Conservation (phyloP, 2,797 vertebrate species). For the Megalops cyprinoides region DNA sequence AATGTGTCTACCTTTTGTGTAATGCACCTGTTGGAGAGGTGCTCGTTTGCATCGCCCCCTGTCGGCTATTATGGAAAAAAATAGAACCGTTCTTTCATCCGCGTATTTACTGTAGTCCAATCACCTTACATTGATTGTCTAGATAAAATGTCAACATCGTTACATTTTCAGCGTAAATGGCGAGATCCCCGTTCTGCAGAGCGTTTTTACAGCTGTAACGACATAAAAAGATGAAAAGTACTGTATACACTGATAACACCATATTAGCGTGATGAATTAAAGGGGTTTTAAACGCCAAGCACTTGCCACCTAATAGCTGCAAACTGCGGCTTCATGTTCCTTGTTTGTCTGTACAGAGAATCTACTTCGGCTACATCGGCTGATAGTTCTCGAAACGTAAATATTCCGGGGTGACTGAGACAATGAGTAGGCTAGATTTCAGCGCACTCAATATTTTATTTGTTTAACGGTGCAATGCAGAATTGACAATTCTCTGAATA, state of each 20-base stretch:
- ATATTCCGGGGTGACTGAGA: neutral
- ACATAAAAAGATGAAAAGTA: neutral
- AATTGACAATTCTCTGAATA: neutral
- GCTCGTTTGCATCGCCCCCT: constrained; percentile 41
- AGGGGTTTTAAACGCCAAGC: neutral
- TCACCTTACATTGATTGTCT: neutral
- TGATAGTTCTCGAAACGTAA: constrained; percentile 8
- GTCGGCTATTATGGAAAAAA: constrained; percentile 24
- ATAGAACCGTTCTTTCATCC: constrained; percentile 41
- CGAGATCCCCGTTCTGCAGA: neutral
- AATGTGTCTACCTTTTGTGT: constrained; percentile 17
- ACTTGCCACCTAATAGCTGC: neutral
- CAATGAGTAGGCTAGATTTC: neutral
- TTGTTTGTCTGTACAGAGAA: neutral
- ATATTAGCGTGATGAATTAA: neutral
- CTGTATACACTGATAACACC: neutral
- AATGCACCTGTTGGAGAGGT: constrained; percentile 57
- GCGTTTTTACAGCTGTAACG: neutral
- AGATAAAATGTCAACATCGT: neutral
- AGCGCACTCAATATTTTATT: constrained; percentile 17
- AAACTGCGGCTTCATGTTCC: neutral
- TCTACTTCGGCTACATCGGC: neutral
- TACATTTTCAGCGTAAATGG: neutral
- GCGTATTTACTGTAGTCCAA: constrained; percentile 16
- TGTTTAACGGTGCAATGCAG: constrained; percentile 13